Conservation (phyloP, 2,797 vertebrate species). For the Ara ararauna region DNA sequence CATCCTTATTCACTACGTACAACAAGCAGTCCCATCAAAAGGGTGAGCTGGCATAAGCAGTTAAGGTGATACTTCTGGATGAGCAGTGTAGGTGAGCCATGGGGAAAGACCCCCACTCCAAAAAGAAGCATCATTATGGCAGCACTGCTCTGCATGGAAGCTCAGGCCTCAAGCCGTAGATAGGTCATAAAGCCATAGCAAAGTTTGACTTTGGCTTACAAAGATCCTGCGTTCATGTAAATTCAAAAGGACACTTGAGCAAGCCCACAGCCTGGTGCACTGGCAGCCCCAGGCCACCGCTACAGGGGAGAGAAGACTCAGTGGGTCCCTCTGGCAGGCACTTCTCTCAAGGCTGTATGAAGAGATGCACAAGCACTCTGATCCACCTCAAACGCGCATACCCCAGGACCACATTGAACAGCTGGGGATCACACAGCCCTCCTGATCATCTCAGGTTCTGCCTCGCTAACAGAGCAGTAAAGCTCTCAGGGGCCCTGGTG, state of each 20-base stretch:
- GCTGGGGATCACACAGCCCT: background rate
- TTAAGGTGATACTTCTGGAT: background rate
- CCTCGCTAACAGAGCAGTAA: background rate
- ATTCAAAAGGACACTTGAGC: background rate
- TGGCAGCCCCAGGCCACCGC: background rate
- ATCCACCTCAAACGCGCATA: background rate
- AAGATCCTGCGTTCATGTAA: background rate
- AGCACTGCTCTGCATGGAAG: background rate
- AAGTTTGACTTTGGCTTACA: background rate
- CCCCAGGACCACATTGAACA: rapidly evolving
- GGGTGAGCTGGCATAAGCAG: background rate
- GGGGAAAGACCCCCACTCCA: background rate
- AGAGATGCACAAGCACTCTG: background rate
- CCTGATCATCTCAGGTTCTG: background rate
- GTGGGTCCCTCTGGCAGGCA: background rate
- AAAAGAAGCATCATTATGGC: background rate
- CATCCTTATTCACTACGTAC: background rate
- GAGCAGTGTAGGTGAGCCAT: background rate
- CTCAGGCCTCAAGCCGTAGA: background rate
- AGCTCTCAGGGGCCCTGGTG: background rate
- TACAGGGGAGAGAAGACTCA: background rate
- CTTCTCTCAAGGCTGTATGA: background rate
- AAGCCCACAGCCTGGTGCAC: background rate
- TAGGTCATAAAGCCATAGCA: background rate
- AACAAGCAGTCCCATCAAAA: background rate